phyloP scores from a whole-genome alignment of 2,113 vertebrate species.

The Hippopotamus amphibius region DNA sequence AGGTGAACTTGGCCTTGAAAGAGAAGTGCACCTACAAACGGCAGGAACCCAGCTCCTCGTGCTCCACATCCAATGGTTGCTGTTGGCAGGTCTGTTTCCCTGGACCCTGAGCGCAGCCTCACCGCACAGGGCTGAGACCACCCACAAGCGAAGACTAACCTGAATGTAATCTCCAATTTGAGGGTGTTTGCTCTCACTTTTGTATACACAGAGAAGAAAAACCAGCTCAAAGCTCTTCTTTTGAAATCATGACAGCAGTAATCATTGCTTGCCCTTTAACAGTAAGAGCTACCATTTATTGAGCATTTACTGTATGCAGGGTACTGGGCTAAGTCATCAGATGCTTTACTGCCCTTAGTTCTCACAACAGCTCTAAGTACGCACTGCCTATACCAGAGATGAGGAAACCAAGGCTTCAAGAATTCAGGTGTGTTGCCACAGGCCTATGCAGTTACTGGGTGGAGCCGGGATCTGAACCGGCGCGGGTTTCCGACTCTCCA shows the following conservation, averaged over 20 bases:
- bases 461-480: not conserved
- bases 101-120: not conserved
- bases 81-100: not conserved
- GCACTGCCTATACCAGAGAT: not conserved
- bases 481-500: not conserved
- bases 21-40: not conserved
- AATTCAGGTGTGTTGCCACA: not conserved
- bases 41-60: not conserved
- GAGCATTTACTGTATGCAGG: not conserved
- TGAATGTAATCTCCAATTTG: not conserved
- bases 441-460: not conserved
- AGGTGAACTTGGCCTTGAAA: not conserved
- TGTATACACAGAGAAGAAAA: not conserved
- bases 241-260: not conserved
- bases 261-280: slow-evolving; percentile 1
- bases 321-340: slow-evolving; percentile 19
- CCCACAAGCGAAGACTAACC: not conserved
- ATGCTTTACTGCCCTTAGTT: slow-evolving; percentile 24
- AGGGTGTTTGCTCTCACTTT: slow-evolving; percentile 34
- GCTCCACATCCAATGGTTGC: accelerated
- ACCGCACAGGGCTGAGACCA: not conserved
- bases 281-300: not conserved
- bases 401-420: slow-evolving; percentile 36
- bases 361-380: not conserved
- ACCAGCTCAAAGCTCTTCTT: not conserved